Percentiles rank a stretch among this genome's conserved stretches.
These are phyloP conservation scores for Pandemis heparana DNA, from an alignment of 2,888 invertebrate species.

Conservation along the genomic window DNA sequence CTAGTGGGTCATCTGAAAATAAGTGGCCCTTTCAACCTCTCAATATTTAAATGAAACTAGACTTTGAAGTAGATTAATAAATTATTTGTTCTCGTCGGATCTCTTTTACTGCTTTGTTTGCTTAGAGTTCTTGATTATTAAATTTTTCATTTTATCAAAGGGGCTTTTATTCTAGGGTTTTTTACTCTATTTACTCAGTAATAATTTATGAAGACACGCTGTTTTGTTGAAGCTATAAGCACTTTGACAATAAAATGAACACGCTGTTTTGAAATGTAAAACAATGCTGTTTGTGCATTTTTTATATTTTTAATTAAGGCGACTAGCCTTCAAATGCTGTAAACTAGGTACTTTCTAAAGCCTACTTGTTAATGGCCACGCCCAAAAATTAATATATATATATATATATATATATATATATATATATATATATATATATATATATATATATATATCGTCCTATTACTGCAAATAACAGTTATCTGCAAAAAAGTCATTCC, in stretches of 20 bases:
- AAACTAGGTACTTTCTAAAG: no score
- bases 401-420: no score
- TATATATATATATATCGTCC: no score
- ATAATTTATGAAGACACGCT: not conserved
- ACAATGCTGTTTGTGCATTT: not conserved
- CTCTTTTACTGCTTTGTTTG: slow-evolving; percentile 28
- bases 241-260: not conserved
- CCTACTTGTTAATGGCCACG: no score
- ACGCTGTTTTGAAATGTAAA: no score
- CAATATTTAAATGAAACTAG: not conserved
- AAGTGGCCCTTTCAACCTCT: slow-evolving; percentile 3
- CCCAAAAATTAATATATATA: no score
- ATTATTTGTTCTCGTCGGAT: slow-evolving; percentile 15
- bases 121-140: slow-evolving; percentile 24
- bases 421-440: no score
- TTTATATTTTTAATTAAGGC: no score
- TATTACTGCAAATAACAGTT: no score
- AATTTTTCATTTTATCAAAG: slow-evolving; percentile 15
- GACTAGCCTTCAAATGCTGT: no score
- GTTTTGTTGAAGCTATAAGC: not conserved
- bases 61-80: slow-evolving; percentile 20
- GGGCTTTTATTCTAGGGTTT: not conserved
- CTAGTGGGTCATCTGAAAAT: not conserved
- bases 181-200: not conserved
- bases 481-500: no score